Evolutionary conservation across 2,797 vertebrate species (phyloP).

Genomic region (Phoebastria nigripes): DNA sequence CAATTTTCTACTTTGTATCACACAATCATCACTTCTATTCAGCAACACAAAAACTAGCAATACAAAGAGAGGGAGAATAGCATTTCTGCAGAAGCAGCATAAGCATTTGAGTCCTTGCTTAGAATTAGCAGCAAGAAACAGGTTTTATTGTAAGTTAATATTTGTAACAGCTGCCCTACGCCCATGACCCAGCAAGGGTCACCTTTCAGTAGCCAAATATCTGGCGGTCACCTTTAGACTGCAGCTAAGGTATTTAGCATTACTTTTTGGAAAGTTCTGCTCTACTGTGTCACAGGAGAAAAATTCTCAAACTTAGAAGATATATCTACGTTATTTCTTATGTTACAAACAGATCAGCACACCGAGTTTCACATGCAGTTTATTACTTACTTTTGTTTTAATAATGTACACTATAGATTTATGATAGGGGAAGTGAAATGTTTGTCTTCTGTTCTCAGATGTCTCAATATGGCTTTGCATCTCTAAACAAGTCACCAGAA

Average conservation of each 20-base stretch:
- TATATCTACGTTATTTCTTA: neutral
- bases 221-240: neutral
- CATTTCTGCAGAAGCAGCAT: neutral
- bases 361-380: neutral
- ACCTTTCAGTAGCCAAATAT: neutral
- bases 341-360: neutral
- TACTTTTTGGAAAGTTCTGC: neutral
- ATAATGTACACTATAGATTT: neutral
- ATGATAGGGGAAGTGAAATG: neutral
- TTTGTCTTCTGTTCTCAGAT: neutral
- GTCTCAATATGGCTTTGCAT: neutral
- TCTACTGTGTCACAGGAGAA: neutral
- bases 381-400: neutral
- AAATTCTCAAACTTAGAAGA: neutral
- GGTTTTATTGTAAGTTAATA: neutral
- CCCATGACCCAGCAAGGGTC: neutral
- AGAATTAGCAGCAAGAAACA: neutral
- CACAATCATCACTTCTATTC: neutral
- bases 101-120: neutral
- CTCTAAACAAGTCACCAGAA: neutral
- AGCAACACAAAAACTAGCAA: neutral
- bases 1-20: neutral
- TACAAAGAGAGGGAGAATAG: neutral
- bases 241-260: neutral
- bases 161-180: neutral